phyloP scores from a whole-genome alignment of 2,797 vertebrate species.

The Scolopax bukidnonensis region DNA sequence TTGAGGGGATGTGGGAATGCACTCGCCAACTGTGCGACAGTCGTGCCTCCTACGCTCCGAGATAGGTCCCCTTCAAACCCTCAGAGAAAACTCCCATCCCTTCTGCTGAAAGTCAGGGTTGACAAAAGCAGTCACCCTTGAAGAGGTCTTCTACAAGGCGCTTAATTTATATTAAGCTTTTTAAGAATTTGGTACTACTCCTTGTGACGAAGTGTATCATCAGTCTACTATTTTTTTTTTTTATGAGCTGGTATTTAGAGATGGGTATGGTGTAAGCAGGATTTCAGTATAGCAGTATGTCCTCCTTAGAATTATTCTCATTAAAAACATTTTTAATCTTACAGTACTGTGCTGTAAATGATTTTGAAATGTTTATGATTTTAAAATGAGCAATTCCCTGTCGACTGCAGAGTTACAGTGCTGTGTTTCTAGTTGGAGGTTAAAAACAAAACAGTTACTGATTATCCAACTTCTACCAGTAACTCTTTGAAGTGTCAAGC shows the following conservation, averaged over 20 bases:
- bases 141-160: neutral
- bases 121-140: neutral
- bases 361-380: neutral
- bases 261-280: neutral
- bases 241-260: neutral
- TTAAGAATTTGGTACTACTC: neutral
- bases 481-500: neutral
- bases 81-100: neutral
- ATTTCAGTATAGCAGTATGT: neutral
- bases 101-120: neutral
- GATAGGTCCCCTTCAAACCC: neutral
- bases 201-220: neutral
- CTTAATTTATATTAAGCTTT: neutral
- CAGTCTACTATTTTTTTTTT: neutral
- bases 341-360: neutral
- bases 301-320: neutral
- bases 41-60: neutral
- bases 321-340: neutral
- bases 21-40: neutral
- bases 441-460: neutral
- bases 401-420: neutral
- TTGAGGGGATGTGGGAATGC: neutral
- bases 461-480: neutral
- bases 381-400: neutral
- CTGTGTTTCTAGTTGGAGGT: neutral